These are phyloP conservation scores for Triplophysa tibetana DNA, from an alignment of 2,113 vertebrate species.

Conservation along the genomic window DNA sequence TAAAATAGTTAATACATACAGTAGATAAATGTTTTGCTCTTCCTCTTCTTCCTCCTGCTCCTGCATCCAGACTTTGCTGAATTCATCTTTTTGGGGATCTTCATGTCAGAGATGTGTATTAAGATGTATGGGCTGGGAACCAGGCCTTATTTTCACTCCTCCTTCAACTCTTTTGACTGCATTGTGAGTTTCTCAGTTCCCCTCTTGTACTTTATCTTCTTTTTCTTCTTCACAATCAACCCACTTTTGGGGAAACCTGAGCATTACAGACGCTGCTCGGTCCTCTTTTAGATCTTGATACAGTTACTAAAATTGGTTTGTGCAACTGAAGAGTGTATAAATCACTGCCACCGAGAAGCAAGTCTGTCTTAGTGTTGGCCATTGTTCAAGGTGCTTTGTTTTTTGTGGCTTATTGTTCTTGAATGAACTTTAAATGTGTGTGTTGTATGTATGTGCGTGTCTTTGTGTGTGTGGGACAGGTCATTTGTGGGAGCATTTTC, in stretches of 20 bases:
- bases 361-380: conserved; percentile 2
- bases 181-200: conserved; percentile 79
- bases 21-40: background rate
- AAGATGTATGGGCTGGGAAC: conserved; percentile 93
- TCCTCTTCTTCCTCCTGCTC: background rate
- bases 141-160: conserved; percentile 93
- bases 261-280: background rate
- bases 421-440: conserved; percentile 13
- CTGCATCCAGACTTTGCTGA: conserved; percentile 85
- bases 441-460: conserved; percentile 39
- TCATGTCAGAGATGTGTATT: conserved; percentile 94
- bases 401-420: conserved; percentile 26
- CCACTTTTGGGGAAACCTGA: background rate
- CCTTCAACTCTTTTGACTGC: conserved; percentile 96
- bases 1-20: background rate
- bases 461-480: conserved; percentile 68
- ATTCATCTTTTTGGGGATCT: conserved; percentile 94
- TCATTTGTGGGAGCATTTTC: conserved; percentile 95
- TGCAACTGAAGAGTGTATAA: background rate
- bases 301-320: background rate
- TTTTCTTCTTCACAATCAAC: background rate
- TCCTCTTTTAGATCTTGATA: background rate
- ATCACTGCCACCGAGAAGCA: background rate
- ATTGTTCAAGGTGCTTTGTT: conserved; percentile 2
- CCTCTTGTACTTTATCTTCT: background rate